Evolutionary conservation across 2,113 vertebrate species (phyloP), one percentile per base, ranked within the genome.

Genomic region (Cranoglanis bouderius): DNA sequence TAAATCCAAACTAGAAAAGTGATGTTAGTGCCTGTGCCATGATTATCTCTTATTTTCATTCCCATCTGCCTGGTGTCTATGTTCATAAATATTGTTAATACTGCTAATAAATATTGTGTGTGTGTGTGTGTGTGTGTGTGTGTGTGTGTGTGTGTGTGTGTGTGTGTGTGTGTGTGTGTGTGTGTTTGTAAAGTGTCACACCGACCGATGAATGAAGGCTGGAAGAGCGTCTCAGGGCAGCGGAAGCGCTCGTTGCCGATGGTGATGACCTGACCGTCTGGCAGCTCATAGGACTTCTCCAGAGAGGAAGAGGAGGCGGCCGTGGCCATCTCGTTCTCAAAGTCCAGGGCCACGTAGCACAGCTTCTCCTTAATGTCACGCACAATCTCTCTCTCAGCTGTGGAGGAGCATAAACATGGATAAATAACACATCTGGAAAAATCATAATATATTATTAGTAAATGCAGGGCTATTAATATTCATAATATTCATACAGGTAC

Each of bases 341-440:
- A 98, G 94, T 98, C 97, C 91, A 97, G 94, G 72, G 97, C 97
- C 83, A 98, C 97, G 0, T 98, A 98, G 92, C 97, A 98, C 82
- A 98, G 93, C 90, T 98, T 98, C 94, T 98, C 97, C 91, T 98
- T 98, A 93, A 98, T 98, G 94, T 98, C 97, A 72, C 97, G 96
- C 87, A 98, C 97, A 75, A 98, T 98, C 95, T 98, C 97, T 88
- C 97, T 96, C 88, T 98, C 97, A 70, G 97, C 97, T 98, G 94
- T 16, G 74, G 43, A 8, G 87, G 49, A 3, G 32, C 14, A 43
- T n/a, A 80, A 80, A 16, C 49, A 53, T 4, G 46, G 26, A 78
- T 51, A 32, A 86, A 61, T 85, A 51, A 75, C 7, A 87, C 70
- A 51, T 74, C 8, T 49, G 53, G 40, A 78, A 29, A 74, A 53